Evolutionary conservation across 1,140 invertebrate species (phyloP).

Genomic region (Temnothorax curvispinosus): DNA sequence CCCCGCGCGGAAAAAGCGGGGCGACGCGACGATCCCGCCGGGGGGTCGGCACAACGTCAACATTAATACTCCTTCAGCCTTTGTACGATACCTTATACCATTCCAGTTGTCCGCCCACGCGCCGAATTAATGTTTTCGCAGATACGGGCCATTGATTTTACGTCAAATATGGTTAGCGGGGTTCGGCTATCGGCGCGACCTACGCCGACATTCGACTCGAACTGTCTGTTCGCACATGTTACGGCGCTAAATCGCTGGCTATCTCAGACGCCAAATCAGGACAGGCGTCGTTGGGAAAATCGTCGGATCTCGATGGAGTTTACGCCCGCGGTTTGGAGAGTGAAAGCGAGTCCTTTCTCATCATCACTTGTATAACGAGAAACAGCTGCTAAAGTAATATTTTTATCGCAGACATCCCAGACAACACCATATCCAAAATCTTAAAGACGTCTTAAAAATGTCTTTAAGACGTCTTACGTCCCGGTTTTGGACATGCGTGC

Average conservation of each 20-base stretch:
- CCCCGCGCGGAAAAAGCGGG: not conserved
- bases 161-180: constrained; percentile 55
- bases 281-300: not conserved
- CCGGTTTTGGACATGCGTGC: too few relatives aligned
- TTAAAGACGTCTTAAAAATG: too few relatives aligned
- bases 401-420: not conserved
- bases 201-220: constrained; percentile 22
- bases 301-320: not conserved
- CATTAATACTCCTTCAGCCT: constrained; percentile 40
- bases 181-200: constrained; percentile 24
- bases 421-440: too few relatives aligned
- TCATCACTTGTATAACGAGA: not conserved
- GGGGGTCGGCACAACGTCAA: not conserved
- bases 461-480: too few relatives aligned
- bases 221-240: constrained; percentile 15
- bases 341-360: not conserved
- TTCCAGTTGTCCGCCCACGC: constrained; percentile 51
- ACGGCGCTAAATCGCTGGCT: constrained; percentile 10
- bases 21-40: not conserved
- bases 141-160: constrained; percentile 74
- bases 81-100: not conserved
- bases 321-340: not conserved
- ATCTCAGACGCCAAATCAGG: not conserved
- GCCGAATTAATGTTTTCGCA: constrained; percentile 70
- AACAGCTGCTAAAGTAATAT: not conserved